Conservation (phyloP, 2,797 vertebrate genomes). For the Menidia menidia region DNA sequence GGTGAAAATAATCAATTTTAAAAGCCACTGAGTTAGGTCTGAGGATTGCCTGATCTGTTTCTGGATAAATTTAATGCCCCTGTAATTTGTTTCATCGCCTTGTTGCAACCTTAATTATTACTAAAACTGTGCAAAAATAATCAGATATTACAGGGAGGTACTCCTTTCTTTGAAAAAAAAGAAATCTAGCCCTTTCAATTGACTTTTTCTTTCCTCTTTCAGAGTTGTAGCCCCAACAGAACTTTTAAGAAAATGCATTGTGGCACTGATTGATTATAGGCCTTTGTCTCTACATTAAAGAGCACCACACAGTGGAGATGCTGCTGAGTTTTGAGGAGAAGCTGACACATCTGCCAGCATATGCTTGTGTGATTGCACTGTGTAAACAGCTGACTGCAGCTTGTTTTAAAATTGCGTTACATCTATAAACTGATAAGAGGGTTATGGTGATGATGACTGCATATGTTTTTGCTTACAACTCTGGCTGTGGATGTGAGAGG, state of each 20-base stretch:
- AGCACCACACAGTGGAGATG: conserved; percentile 40
- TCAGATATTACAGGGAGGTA: conserved; percentile 50
- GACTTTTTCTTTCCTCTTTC: conserved; percentile 14
- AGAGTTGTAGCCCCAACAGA: conserved; percentile 50
- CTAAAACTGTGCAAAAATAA: conserved; percentile 43
- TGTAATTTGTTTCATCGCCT: conserved; percentile 38
- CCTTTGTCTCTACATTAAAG: conserved; percentile 57
- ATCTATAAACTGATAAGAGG: conserved; percentile 33
- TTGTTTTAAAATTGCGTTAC: conserved; percentile 42
- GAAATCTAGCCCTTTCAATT: conserved; percentile 24
- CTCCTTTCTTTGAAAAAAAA: conserved; percentile 37
- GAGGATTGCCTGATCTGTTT: conserved; percentile 46
- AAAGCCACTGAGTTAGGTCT: conserved; percentile 52
- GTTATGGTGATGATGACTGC: conserved; percentile 29
- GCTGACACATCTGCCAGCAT: conserved; percentile 51
- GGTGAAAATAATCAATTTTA: conserved; percentile 66
- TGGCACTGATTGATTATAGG: conserved; percentile 73
- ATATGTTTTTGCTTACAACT: conserved; percentile 18
- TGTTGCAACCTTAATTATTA: conserved; percentile 53
- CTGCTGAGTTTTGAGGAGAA: conserved; percentile 51
- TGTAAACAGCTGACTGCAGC: conserved; percentile 66
- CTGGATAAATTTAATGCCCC: conserved; percentile 44
- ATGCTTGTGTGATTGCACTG: conserved; percentile 54
- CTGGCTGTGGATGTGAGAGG: conserved; percentile 27
- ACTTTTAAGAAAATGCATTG: conserved; percentile 47